A percentile compares a stretch with the other conserved stretches of the same genome.
Evolutionary conservation across 2,888 invertebrate genomes (phyloP).

Genomic region (Epiblema foenella): DNA sequence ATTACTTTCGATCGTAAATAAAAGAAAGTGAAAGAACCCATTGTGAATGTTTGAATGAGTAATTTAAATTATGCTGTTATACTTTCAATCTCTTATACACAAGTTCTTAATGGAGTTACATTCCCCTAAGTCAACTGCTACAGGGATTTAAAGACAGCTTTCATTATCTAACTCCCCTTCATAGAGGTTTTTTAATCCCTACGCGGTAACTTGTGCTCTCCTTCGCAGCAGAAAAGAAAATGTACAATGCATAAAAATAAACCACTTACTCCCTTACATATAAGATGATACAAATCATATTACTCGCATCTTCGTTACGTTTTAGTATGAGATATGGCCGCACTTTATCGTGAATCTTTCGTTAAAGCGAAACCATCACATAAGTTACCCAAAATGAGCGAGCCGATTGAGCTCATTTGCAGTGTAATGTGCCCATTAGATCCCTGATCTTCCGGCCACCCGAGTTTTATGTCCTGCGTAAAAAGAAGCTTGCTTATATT

Average conservation of each 20-base stretch:
- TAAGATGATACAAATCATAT: conserved; percentile 24
- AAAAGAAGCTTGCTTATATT: conserved; percentile 36
- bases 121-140: conserved; percentile 16
- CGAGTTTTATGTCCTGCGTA: conserved; percentile 33
- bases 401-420: conserved; percentile 41
- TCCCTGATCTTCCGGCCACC: conserved; percentile 32
- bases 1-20: conserved; percentile 27
- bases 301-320: conserved; percentile 13
- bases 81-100: conserved; percentile 12
- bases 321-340: conserved; percentile 5
- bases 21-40: conserved; percentile 35
- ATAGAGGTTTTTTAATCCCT: conserved; percentile 25
- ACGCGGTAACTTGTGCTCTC: conserved; percentile 8
- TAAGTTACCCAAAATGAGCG: conserved; percentile 38
- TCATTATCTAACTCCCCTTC: conserved; percentile 22
- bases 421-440: conserved; percentile 39
- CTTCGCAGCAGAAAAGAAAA: conserved; percentile 9
- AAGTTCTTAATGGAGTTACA: conserved; percentile 23
- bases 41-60: conserved; percentile 20
- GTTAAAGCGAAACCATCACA: conserved; percentile 33
- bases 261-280: conserved; percentile 9
- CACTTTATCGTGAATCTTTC: conserved; percentile 28
- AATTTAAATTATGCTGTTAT: conserved; percentile 22
- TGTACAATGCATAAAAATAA: conserved; percentile 13
- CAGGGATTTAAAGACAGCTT: conserved; percentile 17